Percentiles rank a stretch among this genome's conserved stretches.
Conservation (phyloP, 2,797 vertebrate genomes). For the Notolepis coatsorum region DNA sequence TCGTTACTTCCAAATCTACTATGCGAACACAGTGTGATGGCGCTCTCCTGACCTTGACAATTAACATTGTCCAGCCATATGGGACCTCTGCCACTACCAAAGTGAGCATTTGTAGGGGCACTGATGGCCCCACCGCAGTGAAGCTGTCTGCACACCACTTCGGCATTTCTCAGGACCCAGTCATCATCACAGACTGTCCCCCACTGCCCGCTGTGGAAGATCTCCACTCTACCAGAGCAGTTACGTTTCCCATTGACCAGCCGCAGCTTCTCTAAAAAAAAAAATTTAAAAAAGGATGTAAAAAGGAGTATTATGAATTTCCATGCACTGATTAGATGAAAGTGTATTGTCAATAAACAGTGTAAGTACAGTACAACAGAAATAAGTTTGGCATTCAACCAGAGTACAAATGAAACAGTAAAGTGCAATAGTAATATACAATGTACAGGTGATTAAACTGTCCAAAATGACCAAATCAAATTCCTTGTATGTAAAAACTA, state of each 20-base stretch:
- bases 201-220: conserved; percentile 65
- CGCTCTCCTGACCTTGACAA: conserved; percentile 61
- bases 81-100: conserved; percentile 67
- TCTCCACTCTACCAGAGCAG: conserved; percentile 74
- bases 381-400: too few species aligned
- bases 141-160: conserved; percentile 74
- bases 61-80: conserved; percentile 76
- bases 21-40: conserved; percentile 58
- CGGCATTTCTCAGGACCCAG: conserved; percentile 50
- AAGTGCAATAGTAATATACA: too few species aligned
- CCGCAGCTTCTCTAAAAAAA: conserved; percentile 52
- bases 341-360: too few species aligned
- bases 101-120: conserved; percentile 58
- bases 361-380: too few species aligned
- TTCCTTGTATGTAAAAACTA: too few species aligned
- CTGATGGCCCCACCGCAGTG: conserved; percentile 67
- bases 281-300: not conserved
- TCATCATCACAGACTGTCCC: conserved; percentile 77
- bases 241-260: conserved; percentile 37
- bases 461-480: too few species aligned
- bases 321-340: not conserved
- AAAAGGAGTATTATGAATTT: not conserved
- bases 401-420: too few species aligned
- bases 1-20: conserved; percentile 55
- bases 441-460: too few species aligned